These are phyloP conservation scores for Himalopsyche kuldschensis DNA, from an alignment of 2,888 invertebrate species.

Conservation along the genomic window DNA sequence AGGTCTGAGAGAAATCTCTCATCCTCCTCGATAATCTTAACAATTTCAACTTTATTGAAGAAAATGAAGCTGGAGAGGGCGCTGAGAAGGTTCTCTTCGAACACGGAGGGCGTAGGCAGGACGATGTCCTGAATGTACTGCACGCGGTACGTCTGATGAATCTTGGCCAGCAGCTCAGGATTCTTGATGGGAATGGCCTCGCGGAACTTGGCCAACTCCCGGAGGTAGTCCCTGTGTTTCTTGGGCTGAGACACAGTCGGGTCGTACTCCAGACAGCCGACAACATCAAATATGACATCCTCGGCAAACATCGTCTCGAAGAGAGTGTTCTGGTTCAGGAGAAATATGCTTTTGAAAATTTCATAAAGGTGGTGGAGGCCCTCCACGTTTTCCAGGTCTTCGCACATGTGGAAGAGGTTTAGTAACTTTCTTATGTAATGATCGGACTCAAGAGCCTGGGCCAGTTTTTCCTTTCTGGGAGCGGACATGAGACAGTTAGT, in stretches of 20 bases:
- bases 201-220: constrained; percentile 87
- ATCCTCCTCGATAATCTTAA: constrained; percentile 96
- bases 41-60: constrained; percentile 99
- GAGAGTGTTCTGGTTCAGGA: constrained; percentile 94
- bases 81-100: constrained; percentile 98
- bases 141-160: constrained; percentile 98
- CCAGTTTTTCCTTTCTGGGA: constrained; percentile 90
- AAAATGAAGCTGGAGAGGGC: constrained; percentile 98
- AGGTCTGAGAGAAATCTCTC: constrained; percentile 94
- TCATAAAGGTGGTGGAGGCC: constrained; percentile 95
- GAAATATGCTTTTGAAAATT: constrained; percentile 98
- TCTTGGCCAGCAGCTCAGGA: constrained; percentile 92
- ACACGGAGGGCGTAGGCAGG: constrained; percentile 96
- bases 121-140: constrained; percentile 99
- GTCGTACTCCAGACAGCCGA: constrained; percentile 98
- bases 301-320: constrained; percentile 98
- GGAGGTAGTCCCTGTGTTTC: constrained; percentile 94
- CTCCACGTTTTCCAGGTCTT: constrained; percentile 93
- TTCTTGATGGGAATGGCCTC: constrained; percentile 96
- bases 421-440: constrained; percentile 94
- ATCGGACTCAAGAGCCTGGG: constrained; percentile 89
- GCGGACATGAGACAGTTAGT: constrained; percentile 87
- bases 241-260: constrained; percentile 83
- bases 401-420: constrained; percentile 94
- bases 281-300: constrained; percentile 95